Percentiles rank a stretch among this genome's conserved stretches.
Evolutionary conservation across 2,113 vertebrate species (phyloP).

Genomic region (Perca schrenkii): DNA sequence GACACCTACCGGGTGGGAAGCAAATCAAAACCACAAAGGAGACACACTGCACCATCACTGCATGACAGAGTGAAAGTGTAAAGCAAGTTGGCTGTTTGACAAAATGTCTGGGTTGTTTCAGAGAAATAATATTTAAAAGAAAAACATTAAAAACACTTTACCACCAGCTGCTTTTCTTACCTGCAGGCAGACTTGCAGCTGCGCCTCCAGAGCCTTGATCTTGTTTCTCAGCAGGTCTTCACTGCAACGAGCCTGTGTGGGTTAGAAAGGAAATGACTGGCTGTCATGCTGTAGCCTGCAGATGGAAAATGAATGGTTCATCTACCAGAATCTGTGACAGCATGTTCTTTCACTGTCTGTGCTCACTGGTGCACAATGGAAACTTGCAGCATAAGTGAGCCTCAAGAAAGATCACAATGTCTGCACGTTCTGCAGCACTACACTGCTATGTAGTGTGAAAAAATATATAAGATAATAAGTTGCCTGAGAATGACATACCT

Average conservation of each 20-base stretch:
- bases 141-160: background rate
- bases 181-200: slow-evolving; percentile 91
- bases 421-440: background rate
- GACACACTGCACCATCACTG: background rate
- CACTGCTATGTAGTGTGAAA: background rate
- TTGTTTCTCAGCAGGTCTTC: slow-evolving; percentile 92
- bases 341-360: slow-evolving; percentile 2
- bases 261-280: slow-evolving; percentile 79
- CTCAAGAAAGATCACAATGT: background rate
- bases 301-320: slow-evolving; percentile 55
- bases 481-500: slow-evolving; percentile 26
- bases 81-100: background rate
- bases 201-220: slow-evolving; percentile 90
- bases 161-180: slow-evolving; percentile 79
- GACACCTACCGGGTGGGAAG: background rate
- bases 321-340: slow-evolving; percentile 42
- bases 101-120: background rate
- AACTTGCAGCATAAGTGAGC: slow-evolving; percentile 36
- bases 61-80: background rate
- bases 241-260: slow-evolving; percentile 90
- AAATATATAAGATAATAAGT: background rate
- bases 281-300: slow-evolving; percentile 51
- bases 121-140: background rate
- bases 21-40: slow-evolving; percentile 3
- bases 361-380: slow-evolving; percentile 36